Evolutionary conservation across 1,140 invertebrate species (phyloP), one percentile per base, ranked within the genome.

Genomic region (Cardiocondyla obscurior): DNA sequence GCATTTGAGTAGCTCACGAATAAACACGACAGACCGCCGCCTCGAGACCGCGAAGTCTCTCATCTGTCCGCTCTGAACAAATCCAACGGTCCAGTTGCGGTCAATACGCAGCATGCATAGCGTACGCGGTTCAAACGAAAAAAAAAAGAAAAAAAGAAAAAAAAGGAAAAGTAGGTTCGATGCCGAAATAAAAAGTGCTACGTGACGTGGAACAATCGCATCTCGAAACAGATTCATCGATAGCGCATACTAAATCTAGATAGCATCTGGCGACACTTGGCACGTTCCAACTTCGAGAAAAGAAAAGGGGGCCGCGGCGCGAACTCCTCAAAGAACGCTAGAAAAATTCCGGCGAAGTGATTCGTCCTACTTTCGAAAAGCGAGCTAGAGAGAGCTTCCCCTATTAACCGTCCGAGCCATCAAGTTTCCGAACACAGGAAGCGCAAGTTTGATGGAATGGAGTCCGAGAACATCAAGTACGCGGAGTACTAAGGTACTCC

Each of bases 181-280:
- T 30, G 12, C 14, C 25, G 60, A 58, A 81, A 46, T 25, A 12
- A 39, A 55, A 28, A 10, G 33, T 8, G 70, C n/a, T 88, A 88
- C 87, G 87, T 89, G 88, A 89, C 77, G 85, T 30, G 19, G 87
- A 87, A 89, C 84, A 89, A 86, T 88, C 84, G 84, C 74, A 87
- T 89, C 87, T 81, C 46, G 82, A 62, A 79, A 81, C 82, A 85
- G 87, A 87, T 88, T 83, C 87, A 85, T 85, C 81, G 73, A 88
- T 84, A 76, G n/a, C 49, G 67, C 84, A 49, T 53, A 44, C 44
- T 36, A 82, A 36, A 84, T 72, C 55, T 62, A 74, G 86, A 88
- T 83, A 81, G 51, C 70, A 87, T 88, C 87, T 81, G 51, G 30
- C 33, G 58, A 82, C 81, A 73, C 81, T 88, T 81, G 88, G 81